Conservation (phyloP, 2,888 invertebrate species). For the Drosophila kambysellisi region DNA sequence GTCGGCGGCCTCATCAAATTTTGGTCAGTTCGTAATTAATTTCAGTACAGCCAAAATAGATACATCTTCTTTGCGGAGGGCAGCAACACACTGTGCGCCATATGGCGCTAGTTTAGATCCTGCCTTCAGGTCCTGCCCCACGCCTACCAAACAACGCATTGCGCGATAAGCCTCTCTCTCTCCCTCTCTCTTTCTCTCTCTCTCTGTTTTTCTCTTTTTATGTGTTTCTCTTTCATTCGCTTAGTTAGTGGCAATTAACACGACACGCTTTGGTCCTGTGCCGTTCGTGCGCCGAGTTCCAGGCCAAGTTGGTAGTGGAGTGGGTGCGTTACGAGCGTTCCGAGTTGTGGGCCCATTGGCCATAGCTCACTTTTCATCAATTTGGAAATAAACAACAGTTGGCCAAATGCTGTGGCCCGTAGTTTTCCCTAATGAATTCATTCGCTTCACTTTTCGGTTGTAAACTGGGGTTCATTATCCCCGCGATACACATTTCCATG, state of each 20-base stretch:
- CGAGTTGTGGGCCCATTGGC: slow-evolving; percentile 19
- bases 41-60: slow-evolving; percentile 72
- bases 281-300: slow-evolving; percentile 62
- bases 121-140: slow-evolving; percentile 31
- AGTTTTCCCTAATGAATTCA: slow-evolving; percentile 79
- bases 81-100: slow-evolving; percentile 55
- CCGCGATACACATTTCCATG: slow-evolving; percentile 44
- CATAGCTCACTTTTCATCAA: slow-evolving; percentile 70
- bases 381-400: slow-evolving; percentile 67
- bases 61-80: slow-evolving; percentile 62
- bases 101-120: slow-evolving; percentile 60
- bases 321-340: slow-evolving; percentile 18
- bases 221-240: slow-evolving; percentile 18
- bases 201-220: neutral
- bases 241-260: slow-evolving; percentile 83
- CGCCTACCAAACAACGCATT: slow-evolving; percentile 54
- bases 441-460: slow-evolving; percentile 76
- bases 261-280: slow-evolving; percentile 79
- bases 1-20: slow-evolving; percentile 66
- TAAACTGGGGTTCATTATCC: slow-evolving; percentile 75
- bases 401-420: slow-evolving; percentile 61
- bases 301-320: slow-evolving; percentile 1
- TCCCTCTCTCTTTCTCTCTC: slow-evolving; percentile 1
- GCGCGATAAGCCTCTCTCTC: slow-evolving; percentile 15
- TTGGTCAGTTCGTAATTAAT: slow-evolving; percentile 78